Percentiles rank a stretch among this genome's conserved stretches.
These are phyloP conservation scores for Heliconius hewitsoni DNA, from an alignment of 1,140 invertebrate species.

Conservation along the genomic window DNA sequence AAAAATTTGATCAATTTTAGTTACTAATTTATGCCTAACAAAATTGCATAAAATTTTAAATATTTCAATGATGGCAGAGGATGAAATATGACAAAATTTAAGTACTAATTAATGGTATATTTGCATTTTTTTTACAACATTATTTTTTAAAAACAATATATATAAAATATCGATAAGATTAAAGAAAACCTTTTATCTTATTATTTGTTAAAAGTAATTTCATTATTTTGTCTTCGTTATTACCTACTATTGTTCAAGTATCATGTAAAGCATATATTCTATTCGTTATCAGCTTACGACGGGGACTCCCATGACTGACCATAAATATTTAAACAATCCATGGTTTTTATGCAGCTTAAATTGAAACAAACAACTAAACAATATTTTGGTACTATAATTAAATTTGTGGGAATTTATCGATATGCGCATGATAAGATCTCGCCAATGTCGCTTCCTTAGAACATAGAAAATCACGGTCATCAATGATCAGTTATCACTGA, in stretches of 20 bases:
- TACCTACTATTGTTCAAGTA: no score
- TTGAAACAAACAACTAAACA: background rate
- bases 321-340: background rate
- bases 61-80: no score
- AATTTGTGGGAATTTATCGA: constrained; percentile 7
- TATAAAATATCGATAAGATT: background rate
- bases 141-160: no score
- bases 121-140: no score
- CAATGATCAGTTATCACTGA: constrained; percentile 54
- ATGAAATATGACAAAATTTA: no score
- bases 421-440: constrained; percentile 20
- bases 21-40: no score
- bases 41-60: no score
- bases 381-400: background rate
- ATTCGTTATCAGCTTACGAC: background rate
- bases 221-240: no score
- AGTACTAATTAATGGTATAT: no score
- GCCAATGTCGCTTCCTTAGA: constrained; percentile 44
- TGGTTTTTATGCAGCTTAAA: background rate
- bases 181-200: background rate
- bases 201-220: background rate
- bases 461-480: constrained; percentile 55
- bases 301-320: background rate
- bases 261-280: background rate
- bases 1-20: no score